phyloP scores from a whole-genome alignment of 2,113 vertebrate species.

The Etia nguti region DNA sequence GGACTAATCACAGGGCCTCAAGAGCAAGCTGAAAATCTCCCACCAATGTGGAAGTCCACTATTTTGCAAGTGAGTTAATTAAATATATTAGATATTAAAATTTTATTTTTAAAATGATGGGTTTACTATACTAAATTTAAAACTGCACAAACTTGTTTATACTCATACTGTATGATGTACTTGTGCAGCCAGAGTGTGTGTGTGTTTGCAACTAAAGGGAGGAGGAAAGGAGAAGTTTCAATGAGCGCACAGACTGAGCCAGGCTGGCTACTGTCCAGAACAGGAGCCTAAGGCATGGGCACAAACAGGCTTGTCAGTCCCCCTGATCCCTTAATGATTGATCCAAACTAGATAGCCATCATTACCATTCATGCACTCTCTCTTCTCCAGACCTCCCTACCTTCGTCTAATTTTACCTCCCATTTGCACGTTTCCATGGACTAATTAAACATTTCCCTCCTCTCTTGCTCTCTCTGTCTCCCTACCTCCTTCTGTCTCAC shows the following conservation, averaged over 20 bases:
- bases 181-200: neutral
- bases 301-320: constrained; percentile 50
- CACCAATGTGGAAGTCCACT: neutral
- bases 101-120: neutral
- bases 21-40: neutral
- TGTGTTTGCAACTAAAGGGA: neutral
- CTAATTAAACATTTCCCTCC: constrained; percentile 63
- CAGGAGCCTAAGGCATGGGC: constrained; percentile 56
- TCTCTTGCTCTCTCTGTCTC: neutral
- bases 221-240: constrained; percentile 34
- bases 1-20: neutral
- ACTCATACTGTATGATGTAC: neutral
- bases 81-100: neutral
- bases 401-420: constrained; percentile 66
- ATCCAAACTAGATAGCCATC: constrained; percentile 67
- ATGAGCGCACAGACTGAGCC: constrained; percentile 35
- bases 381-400: constrained; percentile 51
- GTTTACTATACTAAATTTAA: neutral
- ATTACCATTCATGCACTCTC: constrained; percentile 52
- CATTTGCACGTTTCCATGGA: constrained; percentile 62
- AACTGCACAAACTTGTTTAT: neutral
- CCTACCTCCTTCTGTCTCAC: neutral
- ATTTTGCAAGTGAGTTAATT: neutral
- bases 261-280: constrained; percentile 55
- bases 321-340: constrained; percentile 64